phyloP scores from a whole-genome alignment of 2,113 vertebrate species.

The Phalacrocorax carbo region DNA sequence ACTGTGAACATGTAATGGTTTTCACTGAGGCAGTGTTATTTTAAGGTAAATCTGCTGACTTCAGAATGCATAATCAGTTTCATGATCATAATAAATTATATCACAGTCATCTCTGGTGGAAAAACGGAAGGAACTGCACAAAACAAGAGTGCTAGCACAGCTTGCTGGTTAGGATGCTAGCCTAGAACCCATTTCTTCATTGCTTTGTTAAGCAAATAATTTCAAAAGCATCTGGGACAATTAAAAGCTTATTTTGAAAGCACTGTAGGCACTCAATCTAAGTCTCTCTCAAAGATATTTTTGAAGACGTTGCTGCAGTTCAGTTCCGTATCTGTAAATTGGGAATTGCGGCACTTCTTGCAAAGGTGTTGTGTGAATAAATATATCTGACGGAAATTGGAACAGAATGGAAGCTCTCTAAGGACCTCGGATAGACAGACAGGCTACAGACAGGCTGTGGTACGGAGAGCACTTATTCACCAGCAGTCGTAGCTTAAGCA shows the following conservation, averaged over 20 bases:
- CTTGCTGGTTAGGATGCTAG: neutral
- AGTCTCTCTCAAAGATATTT: neutral
- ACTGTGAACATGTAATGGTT: conserved; percentile 43
- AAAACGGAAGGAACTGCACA: neutral
- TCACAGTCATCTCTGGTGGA: neutral
- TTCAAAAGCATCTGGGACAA: neutral
- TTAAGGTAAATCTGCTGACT: conserved; percentile 59
- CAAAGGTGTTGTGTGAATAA: neutral
- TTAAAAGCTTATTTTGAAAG: neutral
- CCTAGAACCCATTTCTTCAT: neutral
- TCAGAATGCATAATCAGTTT: conserved; percentile 54
- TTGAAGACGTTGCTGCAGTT: neutral
- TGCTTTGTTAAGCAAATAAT: neutral
- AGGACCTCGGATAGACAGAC: neutral
- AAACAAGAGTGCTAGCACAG: neutral
- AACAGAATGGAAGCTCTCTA: neutral
- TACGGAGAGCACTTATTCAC: neutral
- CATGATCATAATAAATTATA: conserved; percentile 16
- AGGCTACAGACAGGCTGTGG: neutral
- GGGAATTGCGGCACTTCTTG: neutral
- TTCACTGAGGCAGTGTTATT: conserved; percentile 46
- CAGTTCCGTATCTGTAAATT: neutral
- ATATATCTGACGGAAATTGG: neutral
- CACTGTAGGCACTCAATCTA: neutral
- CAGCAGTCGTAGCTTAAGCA: neutral